Evolutionary conservation across 2,113 vertebrate species (phyloP).

Genomic region (Naja naja): DNA sequence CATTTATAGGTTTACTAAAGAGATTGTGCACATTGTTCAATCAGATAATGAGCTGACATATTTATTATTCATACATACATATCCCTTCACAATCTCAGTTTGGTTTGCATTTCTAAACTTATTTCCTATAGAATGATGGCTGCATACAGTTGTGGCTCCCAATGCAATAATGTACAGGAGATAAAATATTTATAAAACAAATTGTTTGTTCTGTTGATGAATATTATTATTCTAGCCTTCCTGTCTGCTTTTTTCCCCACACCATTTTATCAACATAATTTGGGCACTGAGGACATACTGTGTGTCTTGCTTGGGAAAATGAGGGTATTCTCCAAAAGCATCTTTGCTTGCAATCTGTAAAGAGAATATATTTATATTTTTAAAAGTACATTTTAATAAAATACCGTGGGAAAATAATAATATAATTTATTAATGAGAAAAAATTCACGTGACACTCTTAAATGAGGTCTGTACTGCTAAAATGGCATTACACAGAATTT

Average conservation of each 20-base stretch:
- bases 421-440: constrained; percentile 6
- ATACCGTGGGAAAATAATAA: constrained; percentile 65
- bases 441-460: background rate
- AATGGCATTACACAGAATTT: background rate
- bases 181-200: constrained; percentile 78
- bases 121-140: constrained; percentile 75
- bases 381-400: constrained; percentile 89
- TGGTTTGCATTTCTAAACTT: constrained; percentile 66
- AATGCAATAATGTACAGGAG: constrained; percentile 94
- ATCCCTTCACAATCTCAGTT: constrained; percentile 49
- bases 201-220: constrained; percentile 75
- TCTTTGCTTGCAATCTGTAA: constrained; percentile 77
- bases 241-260: constrained; percentile 49
- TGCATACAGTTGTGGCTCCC: constrained; percentile 78
- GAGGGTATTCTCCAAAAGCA: constrained; percentile 71
- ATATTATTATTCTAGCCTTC: constrained; percentile 64
- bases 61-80: constrained; percentile 43
- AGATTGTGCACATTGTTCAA: constrained; percentile 58
- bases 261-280: constrained; percentile 67
- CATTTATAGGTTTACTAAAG: constrained; percentile 65
- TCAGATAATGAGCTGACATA: constrained; percentile 64
- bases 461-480: background rate
- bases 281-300: constrained; percentile 57
- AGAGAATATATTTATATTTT: constrained; percentile 85
- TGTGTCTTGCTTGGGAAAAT: constrained; percentile 54